Evolutionary conservation across 2,888 invertebrate species (phyloP).

Genomic region (Pachycephus smyrnensis): DNA sequence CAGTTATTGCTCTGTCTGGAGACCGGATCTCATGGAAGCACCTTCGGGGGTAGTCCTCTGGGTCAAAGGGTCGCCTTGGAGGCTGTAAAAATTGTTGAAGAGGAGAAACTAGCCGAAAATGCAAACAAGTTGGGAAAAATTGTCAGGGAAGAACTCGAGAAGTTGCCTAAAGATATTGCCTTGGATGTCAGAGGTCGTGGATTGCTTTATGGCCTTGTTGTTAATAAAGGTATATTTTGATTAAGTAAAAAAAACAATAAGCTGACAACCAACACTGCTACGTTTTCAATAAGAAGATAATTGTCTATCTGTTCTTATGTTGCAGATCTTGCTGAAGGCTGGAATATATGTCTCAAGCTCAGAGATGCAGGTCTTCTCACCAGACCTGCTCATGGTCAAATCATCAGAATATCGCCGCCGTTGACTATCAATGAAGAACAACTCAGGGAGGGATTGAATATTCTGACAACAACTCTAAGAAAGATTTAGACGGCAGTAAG

Average conservation of each 20-base stretch:
- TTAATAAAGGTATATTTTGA: conserved; percentile 73
- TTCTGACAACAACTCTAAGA: conserved; percentile 66
- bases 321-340: conserved; percentile 73
- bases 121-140: conserved; percentile 78
- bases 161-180: conserved; percentile 75
- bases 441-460: conserved; percentile 70
- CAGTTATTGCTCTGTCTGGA: conserved; percentile 58
- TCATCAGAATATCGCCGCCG: conserved; percentile 79
- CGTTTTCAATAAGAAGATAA: not conserved
- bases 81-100: conserved; percentile 79
- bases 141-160: conserved; percentile 73
- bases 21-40: conserved; percentile 79
- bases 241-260: conserved; percentile 4
- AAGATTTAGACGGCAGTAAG: not conserved
- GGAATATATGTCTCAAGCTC: conserved; percentile 75
- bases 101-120: conserved; percentile 81
- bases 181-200: conserved; percentile 80
- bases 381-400: conserved; percentile 81
- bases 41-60: conserved; percentile 87
- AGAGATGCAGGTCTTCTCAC: conserved; percentile 77
- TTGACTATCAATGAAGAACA: conserved; percentile 74
- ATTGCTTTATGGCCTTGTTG: conserved; percentile 81
- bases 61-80: conserved; percentile 81
- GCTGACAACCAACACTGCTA: not conserved
- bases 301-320: not conserved